phyloP scores from a whole-genome alignment of 2,797 vertebrate genomes.

The Chromis chromis region DNA sequence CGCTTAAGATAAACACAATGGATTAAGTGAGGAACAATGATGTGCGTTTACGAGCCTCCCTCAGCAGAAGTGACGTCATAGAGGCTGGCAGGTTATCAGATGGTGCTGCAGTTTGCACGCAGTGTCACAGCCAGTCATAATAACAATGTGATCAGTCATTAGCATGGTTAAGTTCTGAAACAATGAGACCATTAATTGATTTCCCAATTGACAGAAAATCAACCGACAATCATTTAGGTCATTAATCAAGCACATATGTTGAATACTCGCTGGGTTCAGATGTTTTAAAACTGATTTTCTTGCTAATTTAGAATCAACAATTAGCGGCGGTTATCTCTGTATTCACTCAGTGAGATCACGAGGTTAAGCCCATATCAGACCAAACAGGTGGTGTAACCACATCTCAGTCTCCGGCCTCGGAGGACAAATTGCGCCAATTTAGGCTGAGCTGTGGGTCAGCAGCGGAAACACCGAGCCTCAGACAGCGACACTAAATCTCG shows the following conservation, averaged over 20 bases:
- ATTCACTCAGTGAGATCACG: constrained; percentile 1
- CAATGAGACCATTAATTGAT: neutral
- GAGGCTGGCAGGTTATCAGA: constrained; percentile 39
- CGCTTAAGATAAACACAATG: constrained; percentile 42
- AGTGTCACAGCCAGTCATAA: constrained; percentile 17
- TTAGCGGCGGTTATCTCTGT: neutral
- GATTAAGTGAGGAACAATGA: constrained; percentile 54
- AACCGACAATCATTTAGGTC: neutral
- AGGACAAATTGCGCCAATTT: constrained; percentile 57
- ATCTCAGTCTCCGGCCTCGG: constrained; percentile 2
- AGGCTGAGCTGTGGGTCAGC: constrained; percentile 48
- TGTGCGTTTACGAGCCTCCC: constrained; percentile 34
- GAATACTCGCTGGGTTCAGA: neutral
- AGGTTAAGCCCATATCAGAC: constrained; percentile 49
- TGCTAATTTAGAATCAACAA: neutral
- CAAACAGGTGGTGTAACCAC: constrained; percentile 16
- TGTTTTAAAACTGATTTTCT: neutral
- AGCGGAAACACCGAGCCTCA: constrained; percentile 43
- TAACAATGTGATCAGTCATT: constrained; percentile 25
- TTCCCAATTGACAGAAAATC: neutral
- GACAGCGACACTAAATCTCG: constrained; percentile 65
- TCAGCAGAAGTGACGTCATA: constrained; percentile 39
- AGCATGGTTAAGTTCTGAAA: constrained; percentile 21
- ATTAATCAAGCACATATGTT: neutral
- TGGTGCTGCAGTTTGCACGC: constrained; percentile 25